These are phyloP conservation scores for Ceratotherium simum DNA, from an alignment of 2,113 vertebrate genomes.

Conservation along the genomic window DNA sequence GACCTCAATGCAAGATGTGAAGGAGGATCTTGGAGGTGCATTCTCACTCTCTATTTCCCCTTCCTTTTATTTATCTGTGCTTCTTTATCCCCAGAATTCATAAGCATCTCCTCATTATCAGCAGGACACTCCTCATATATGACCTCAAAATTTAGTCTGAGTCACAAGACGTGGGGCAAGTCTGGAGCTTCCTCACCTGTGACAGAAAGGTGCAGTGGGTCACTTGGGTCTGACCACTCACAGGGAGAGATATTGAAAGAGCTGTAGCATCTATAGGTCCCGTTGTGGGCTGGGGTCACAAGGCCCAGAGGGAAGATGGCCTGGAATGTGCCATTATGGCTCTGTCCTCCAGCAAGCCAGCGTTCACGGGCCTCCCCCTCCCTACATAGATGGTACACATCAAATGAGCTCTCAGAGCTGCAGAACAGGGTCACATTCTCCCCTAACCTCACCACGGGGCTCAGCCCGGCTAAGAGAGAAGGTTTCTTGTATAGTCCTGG, in stretches of 20 bases:
- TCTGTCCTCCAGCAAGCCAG: fast-evolving
- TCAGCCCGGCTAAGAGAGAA: background rate
- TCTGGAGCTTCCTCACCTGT: background rate
- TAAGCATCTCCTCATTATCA: no score
- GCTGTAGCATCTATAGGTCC: background rate
- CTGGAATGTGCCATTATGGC: fast-evolving
- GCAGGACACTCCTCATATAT: background rate
- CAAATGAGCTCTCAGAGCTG: fast-evolving
- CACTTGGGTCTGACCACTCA: background rate
- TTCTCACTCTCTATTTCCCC: no score
- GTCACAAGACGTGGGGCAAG: background rate
- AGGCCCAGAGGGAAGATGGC: background rate
- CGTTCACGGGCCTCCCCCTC: fast-evolving
- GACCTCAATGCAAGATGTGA: fast-evolving
- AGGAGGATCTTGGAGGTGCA: no score
- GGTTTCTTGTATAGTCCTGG: background rate
- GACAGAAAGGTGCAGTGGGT: background rate
- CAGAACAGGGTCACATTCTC: background rate
- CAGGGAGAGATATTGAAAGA: fast-evolving
- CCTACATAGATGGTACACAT: background rate
- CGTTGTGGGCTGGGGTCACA: background rate
- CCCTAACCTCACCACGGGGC: background rate
- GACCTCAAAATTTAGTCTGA: no score
- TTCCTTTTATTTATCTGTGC: background rate
- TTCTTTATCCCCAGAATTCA: background rate